These are phyloP conservation scores for Netelia fuscicornis DNA, from an alignment of 2,888 invertebrate species.

Conservation along the genomic window DNA sequence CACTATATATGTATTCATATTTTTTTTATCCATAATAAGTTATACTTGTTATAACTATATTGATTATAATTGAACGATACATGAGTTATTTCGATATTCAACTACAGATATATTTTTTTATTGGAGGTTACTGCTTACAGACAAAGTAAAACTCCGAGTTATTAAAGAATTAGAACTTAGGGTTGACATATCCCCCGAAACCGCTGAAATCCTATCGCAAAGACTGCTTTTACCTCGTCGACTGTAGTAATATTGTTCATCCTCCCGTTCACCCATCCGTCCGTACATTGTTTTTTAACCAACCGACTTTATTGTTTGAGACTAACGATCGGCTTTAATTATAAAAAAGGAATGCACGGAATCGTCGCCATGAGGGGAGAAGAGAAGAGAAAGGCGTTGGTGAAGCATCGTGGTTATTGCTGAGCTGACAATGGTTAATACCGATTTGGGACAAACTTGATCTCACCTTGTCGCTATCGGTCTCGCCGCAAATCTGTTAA, in stretches of 20 bases:
- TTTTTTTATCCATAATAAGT: too few relatives aligned
- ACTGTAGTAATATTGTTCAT: constrained; percentile 36
- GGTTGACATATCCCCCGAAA: too few relatives aligned
- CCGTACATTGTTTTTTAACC: constrained; percentile 44
- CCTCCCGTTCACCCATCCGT: background rate
- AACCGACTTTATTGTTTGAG: constrained; percentile 53
- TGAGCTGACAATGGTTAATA: constrained; percentile 44
- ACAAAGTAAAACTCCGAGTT: too few relatives aligned
- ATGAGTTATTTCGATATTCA: too few relatives aligned
- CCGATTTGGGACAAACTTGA: constrained; percentile 57
- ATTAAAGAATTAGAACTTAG: too few relatives aligned
- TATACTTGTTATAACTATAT: too few relatives aligned
- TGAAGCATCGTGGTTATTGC: background rate
- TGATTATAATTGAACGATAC: too few relatives aligned
- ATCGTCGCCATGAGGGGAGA: constrained; percentile 26
- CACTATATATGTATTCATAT: too few relatives aligned
- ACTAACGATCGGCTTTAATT: constrained; percentile 63
- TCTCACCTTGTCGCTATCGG: constrained; percentile 2
- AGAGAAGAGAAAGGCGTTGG: constrained; percentile 6
- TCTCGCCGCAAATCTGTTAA: constrained; percentile 22
- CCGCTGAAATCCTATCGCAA: too few relatives aligned
- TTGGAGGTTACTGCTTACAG: too few relatives aligned
- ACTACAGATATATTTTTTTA: too few relatives aligned
- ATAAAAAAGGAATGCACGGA: constrained; percentile 49
- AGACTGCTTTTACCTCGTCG: background rate